phyloP scores from a whole-genome alignment of 2,797 vertebrate genomes.

The Labeo calbasu region DNA sequence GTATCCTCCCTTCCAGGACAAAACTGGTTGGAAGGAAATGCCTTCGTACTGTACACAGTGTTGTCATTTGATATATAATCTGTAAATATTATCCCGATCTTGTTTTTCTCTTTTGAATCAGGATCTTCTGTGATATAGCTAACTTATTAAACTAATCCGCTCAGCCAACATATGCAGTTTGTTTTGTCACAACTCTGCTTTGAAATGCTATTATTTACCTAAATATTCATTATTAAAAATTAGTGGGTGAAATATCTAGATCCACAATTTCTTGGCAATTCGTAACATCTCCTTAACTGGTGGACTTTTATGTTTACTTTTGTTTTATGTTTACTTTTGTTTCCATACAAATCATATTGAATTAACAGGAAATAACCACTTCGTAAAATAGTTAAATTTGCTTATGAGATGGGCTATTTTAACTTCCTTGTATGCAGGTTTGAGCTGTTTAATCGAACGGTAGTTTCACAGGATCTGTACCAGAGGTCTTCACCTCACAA shows the following conservation, averaged over 20 bases:
- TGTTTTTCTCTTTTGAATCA: constrained; percentile 20
- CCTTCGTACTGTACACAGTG: background rate
- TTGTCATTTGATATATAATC: constrained; percentile 7
- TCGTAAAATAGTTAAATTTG: background rate
- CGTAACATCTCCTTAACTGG: no score
- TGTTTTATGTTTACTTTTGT: no score
- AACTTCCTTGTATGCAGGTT: no score
- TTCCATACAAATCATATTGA: background rate
- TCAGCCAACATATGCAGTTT: background rate
- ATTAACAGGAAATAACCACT: background rate
- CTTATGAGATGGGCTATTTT: background rate
- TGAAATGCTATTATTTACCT: background rate
- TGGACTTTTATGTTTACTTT: no score
- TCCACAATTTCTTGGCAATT: background rate
- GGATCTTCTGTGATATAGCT: background rate
- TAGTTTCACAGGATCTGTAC: no score
- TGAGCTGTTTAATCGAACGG: no score
- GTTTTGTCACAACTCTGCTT: background rate
- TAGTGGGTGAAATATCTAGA: background rate
- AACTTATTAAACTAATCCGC: background rate
- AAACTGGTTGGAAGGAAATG: constrained; percentile 27
- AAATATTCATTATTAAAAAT: background rate
- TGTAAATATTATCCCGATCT: background rate
- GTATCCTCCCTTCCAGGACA: constrained; percentile 23
- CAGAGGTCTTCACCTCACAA: no score